These are phyloP conservation scores for Pogoniulus pusillus DNA, from an alignment of 2,797 vertebrate genomes.

Conservation along the genomic window DNA sequence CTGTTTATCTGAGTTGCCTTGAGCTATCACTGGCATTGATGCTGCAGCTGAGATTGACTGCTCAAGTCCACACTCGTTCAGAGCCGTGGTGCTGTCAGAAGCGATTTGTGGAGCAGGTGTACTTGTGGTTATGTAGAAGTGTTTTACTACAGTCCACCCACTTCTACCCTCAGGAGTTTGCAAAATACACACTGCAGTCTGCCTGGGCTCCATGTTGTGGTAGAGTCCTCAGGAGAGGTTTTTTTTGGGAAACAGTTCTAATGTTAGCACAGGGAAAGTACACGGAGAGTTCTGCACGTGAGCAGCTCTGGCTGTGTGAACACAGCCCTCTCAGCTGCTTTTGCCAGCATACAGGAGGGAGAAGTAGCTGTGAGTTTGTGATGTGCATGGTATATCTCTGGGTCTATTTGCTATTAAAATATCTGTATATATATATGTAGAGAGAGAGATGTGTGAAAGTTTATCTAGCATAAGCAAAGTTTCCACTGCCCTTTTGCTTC, in stretches of 20 bases:
- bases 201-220: background rate
- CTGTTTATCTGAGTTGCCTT: background rate
- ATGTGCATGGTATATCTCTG: background rate
- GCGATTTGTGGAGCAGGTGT: constrained; percentile 8
- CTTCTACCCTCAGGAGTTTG: constrained; percentile 2
- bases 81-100: background rate
- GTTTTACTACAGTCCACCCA: constrained; percentile 29
- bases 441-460: background rate
- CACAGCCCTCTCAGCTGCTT: background rate
- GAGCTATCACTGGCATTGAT: background rate
- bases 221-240: background rate
- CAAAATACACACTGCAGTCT: background rate
- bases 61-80: background rate
- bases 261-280: background rate
- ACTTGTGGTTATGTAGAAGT: background rate
- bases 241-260: background rate
- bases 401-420: constrained; percentile 38
- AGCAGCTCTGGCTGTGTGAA: constrained; percentile 19
- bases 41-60: background rate
- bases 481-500: background rate
- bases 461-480: background rate
- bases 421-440: background rate
- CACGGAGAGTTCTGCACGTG: constrained; percentile 31
- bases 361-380: background rate
- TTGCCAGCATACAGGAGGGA: background rate